Evolutionary conservation across 1,140 invertebrate species (phyloP), one percentile per base, ranked within the genome.

Genomic region (Harpegnathos saltator): DNA sequence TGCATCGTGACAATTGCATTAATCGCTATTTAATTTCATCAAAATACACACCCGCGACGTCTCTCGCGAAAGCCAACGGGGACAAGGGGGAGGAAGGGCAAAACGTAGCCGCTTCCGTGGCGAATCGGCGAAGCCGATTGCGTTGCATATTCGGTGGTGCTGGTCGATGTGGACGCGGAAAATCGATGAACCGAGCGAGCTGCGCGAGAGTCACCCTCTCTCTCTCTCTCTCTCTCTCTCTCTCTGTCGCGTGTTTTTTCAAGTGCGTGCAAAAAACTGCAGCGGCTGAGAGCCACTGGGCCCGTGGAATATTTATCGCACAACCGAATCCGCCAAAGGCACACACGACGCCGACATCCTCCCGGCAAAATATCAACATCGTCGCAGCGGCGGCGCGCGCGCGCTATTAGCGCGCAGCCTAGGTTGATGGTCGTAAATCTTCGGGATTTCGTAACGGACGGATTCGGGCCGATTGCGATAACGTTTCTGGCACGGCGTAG

Each of bases 361-460:
- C 15, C 4, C 38, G 7, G 22, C 11, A 29, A 58, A 69, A 19
- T 48, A 71, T 59, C 75, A 71, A 56, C 65, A 48, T 44, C 38
- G 14, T 29, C 17, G 33, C 22, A 69, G 48, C 24, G 33, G 19
- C 52, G n/a, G n/a, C n/a, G n/a, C n/a, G n/a, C n/a, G n/a, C n/a
- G n/a, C n/a, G n/a, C n/a, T n/a, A n/a, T n/a, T n/a, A n/a, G n/a
- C n/a, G n/a, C n/a, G n/a, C n/a, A n/a, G n/a, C n/a, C n/a, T n/a
- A n/a, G 63, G 44, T 63, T 52, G 73, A 63, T 63, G 52, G 33
- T 22, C 52, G 58, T 80, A 80, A 80, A 80, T 80, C 65, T 71
- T 44, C 2, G 4, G 14, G 52, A 58, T 80, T 80, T 69, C 75
- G 33, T 65, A 29, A 59, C 65, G 52, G 33, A 80, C 65, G 12